Evolutionary conservation across 2,888 invertebrate species (phyloP).

Genomic region (Orthosia cruda): DNA sequence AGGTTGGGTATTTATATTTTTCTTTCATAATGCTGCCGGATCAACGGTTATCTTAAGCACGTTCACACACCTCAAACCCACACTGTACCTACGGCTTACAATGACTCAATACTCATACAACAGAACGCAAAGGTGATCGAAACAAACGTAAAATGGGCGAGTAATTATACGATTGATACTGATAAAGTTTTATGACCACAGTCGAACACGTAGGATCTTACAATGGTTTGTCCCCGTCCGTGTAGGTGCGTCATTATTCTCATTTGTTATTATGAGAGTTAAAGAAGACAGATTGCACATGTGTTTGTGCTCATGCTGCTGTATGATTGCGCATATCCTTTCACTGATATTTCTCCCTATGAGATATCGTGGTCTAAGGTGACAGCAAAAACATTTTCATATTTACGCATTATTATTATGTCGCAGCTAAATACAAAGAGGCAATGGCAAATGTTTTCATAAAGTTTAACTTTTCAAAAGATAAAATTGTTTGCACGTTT

Average conservation of each 20-base stretch:
- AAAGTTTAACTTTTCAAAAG: conserved; percentile 33
- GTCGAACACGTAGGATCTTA: background rate
- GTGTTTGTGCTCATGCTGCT: background rate
- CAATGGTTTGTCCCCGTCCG: background rate
- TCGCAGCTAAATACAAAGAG: background rate
- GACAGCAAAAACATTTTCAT: conserved; percentile 27
- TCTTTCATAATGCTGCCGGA: background rate
- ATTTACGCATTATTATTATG: conserved; percentile 21
- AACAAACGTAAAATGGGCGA: background rate
- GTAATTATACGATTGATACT: background rate
- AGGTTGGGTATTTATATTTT: background rate
- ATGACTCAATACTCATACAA: background rate
- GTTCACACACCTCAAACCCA: background rate
- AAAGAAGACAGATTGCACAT: background rate
- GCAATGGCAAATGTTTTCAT: conserved; percentile 19
- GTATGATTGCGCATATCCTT: background rate
- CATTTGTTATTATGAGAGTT: background rate
- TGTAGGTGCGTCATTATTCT: background rate
- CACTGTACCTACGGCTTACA: background rate
- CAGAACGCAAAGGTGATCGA: background rate
- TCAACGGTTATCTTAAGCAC: background rate
- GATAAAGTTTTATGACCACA: background rate
- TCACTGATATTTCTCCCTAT: background rate
- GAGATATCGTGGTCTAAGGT: background rate
- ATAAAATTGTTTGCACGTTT: conserved; percentile 51